Percentiles rank a stretch among this genome's conserved stretches.
Conservation (phyloP, 2,797 vertebrate species). For the Sebastes melanostomus region DNA sequence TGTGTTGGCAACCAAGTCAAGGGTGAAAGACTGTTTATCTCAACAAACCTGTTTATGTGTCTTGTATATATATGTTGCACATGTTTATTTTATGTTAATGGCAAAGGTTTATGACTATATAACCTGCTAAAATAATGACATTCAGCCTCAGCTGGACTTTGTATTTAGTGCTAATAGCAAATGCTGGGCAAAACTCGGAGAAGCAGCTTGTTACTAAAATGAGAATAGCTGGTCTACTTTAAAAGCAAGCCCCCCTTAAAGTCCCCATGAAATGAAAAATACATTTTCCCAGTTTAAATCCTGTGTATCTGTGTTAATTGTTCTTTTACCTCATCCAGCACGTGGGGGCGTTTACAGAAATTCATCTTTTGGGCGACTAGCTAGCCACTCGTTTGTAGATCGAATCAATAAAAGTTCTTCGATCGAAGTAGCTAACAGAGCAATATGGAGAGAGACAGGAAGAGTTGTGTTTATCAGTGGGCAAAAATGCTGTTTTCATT, state of each 20-base stretch:
- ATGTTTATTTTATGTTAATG: neutral
- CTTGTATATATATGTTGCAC: neutral
- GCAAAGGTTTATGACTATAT: neutral
- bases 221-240: neutral
- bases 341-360: accelerated
- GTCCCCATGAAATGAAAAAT: no score
- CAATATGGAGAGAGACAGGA: no score
- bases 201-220: no score
- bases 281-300: no score
- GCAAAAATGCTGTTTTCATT: no score
- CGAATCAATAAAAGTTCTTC: no score
- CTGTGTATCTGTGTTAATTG: no score
- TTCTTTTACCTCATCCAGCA: no score
- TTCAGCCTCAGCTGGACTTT: neutral
- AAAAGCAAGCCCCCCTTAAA: neutral
- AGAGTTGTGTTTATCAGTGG: no score
- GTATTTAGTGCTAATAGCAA: neutral
- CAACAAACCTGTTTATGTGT: slow-evolving; percentile 5
- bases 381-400: no score
- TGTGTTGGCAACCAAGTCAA: slow-evolving; percentile 12
- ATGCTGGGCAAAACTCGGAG: neutral
- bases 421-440: no score
- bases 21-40: neutral
- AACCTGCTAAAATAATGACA: neutral
- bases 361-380: no score